Base-by-base conservation (phyloP, 1,140 invertebrate genomes). In the Drosophila jambulina region DNA sequence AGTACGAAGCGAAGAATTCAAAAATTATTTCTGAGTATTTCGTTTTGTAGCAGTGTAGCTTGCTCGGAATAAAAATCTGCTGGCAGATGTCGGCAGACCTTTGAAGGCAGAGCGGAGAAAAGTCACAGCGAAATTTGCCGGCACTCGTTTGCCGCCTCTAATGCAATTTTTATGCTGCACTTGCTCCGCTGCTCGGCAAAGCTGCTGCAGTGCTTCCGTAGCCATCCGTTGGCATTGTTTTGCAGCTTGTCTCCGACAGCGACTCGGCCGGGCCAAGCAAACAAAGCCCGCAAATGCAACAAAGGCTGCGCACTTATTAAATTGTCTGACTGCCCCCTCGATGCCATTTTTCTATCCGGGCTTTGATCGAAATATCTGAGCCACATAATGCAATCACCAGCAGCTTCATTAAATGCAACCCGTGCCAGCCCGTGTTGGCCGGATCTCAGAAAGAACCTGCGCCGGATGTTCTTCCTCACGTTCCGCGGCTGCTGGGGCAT, bases 121-220 rank as follows among this genome's bases (percentile, higher is more conserved):
- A 60, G 74, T 79, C 61, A 67, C 82, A 76, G 75, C 61, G 43
- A 68, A 54, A 69, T 77, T 64, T 45, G 9, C 34, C 49, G 51
- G 56, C 42, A 62, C 65, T 68, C 60, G 54, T 83, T 83, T 80
- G 76, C 60, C 65, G 58, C 63, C 40, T 45, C 84, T 87, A 87
- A 87, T 87, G 83, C 83, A 88, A 87, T 87, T 88, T 78, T 83
- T 88, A 87, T 83, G 83, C 84, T 83, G 83, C 84, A 80, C 67
- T 88, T 68, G 72, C 53, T 76, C 46, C 25, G 34, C 29, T 54
- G 48, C 36, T 29, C 61, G 74, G 23, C 36, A 69, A 69, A 78
- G 71, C 67, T 43, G 38, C 9, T 38, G 51, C 57, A 58, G 72
- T 38, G 77, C 71, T 88, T 83, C 84, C 84, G 84, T 68, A 78